Evolutionary conservation across 2,888 invertebrate genomes (phyloP), one percentile per base, ranked within the genome.

Genomic region (Vannuccia rotundouncinata): DNA sequence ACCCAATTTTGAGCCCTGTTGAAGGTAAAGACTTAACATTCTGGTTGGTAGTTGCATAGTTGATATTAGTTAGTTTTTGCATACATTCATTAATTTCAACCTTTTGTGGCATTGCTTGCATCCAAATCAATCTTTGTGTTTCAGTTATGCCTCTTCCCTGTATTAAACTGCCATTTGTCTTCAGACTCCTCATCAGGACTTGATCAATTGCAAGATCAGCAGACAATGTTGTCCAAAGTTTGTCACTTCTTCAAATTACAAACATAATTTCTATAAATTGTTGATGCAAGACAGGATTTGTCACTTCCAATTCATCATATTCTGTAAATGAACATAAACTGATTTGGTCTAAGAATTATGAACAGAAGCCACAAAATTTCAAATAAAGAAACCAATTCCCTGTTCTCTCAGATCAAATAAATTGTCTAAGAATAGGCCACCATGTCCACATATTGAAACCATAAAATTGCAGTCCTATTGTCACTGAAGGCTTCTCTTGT

Each of bases 261-360:
- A 66, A 66, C 22, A 66, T 13, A 66, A 17, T 27, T 22, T 66
- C 22, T 66, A 27, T 66, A 22, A 66, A 66, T 66, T 66, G 10
- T 66, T 13, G n/a, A 75, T 83, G 76, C 0, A 84, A 75, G 59
- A 83, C 82, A 66, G 82, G 84, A 30, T 81, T 74, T 0, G 10
- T 82, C n/a, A 76, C 81, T 28, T 83, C 79, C 22, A 84, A 82
- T 66, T 83, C 60, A 82, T 82, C 78, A 83, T 84, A 1, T 82
- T 82, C 79, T 84, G 81, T 74, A 83, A 82, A 59, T 82, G 83
- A 45, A 84, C 82, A 59, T 83, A 83, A 59, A 83, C 82, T 73
- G 83, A 83, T 29, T 84, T 84, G 28, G 84, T 83, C 5, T 80
- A 83, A 0, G 82, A 82, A 77, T 83, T 83, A 83, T 84, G 84